Conservation (phyloP, 2,888 invertebrate species). For the Craniophora ligustri region DNA sequence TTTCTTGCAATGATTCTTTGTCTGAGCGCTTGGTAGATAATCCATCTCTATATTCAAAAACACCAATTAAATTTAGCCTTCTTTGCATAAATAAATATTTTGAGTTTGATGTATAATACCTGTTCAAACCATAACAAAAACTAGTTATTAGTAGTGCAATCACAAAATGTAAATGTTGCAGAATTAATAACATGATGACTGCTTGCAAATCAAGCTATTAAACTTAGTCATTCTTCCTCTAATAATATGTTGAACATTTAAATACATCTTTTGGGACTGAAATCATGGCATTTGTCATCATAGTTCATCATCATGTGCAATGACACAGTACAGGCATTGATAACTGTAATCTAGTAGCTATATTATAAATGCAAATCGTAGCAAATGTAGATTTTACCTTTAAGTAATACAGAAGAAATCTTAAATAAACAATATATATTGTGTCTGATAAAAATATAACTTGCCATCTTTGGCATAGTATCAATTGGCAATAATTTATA, state of each 20-base stretch:
- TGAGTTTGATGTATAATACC: no score
- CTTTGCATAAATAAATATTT: no score
- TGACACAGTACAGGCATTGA: not conserved
- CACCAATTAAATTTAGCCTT: no score
- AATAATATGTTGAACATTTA: constrained; percentile 18
- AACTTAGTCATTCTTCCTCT: constrained; percentile 21
- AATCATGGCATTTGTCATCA: constrained; percentile 7
- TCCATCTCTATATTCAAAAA: no score
- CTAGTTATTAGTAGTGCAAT: not conserved
- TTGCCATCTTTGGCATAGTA: not conserved
- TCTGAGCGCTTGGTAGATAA: no score
- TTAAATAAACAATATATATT: not conserved
- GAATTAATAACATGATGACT: not conserved
- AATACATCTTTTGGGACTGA: constrained; percentile 15
- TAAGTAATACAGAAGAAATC: no score
- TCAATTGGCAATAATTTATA: constrained; percentile 2
- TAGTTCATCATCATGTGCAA: constrained; percentile 1
- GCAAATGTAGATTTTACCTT: no score
- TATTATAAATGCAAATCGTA: no score
- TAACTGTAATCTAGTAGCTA: not conserved
- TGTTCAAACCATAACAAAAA: no score
- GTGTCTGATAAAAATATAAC: not conserved
- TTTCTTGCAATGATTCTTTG: no score
- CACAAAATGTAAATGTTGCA: not conserved
- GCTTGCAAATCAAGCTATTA: constrained; percentile 8